Conservation (phyloP, 2,113 vertebrate genomes). For the Protobothrops mucrosquamatus region DNA sequence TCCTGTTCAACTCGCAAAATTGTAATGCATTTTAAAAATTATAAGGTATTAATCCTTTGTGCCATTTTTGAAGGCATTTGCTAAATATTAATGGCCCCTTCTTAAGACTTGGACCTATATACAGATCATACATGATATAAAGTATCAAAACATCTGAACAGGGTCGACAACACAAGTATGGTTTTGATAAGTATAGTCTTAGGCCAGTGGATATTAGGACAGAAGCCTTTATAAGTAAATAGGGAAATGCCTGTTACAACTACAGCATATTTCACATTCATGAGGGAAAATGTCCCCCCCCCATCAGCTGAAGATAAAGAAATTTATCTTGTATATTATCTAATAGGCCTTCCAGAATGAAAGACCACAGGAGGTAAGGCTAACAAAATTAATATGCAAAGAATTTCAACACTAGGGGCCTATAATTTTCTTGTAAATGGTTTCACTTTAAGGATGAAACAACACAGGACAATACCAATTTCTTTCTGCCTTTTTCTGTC, state of each 20-base stretch:
- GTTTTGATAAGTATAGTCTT: background rate
- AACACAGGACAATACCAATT: constrained; percentile 86
- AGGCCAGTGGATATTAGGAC: background rate
- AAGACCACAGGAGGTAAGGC: constrained; percentile 93
- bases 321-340: constrained; percentile 83
- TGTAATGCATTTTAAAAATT: constrained; percentile 16
- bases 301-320: constrained; percentile 70
- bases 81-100: constrained; percentile 47
- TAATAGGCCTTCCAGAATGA: constrained; percentile 86
- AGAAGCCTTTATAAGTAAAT: constrained; percentile 54
- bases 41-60: background rate
- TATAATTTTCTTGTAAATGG: constrained; percentile 96
- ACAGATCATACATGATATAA: constrained; percentile 57
- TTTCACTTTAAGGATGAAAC: constrained; percentile 94
- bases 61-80: constrained; percentile 29
- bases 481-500: constrained; percentile 68
- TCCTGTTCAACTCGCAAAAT: background rate
- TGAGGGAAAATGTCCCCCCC: constrained; percentile 65
- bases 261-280: constrained; percentile 68
- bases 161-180: constrained; percentile 10
- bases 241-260: constrained; percentile 39
- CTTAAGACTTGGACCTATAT: constrained; percentile 37
- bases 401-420: constrained; percentile 90
- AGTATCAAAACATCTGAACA: constrained; percentile 38
- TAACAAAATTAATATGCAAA: constrained; percentile 99